Percentiles rank a stretch among this genome's conserved stretches.
Conservation (phyloP, 2,113 vertebrate genomes). For the Typhlomys cinereus region DNA sequence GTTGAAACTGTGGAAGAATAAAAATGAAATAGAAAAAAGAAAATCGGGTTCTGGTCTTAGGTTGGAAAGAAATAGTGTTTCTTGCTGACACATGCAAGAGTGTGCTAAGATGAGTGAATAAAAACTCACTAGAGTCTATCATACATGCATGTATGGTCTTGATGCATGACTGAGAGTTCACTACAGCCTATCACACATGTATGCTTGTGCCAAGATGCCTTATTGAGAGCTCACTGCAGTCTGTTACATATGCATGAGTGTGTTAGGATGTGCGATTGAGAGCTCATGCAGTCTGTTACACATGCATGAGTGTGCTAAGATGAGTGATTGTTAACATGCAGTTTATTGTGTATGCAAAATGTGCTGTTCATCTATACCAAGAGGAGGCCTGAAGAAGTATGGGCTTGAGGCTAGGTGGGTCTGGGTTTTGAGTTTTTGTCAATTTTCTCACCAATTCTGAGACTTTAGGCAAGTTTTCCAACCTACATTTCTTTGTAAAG, state of each 20-base stretch:
- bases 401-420: not conserved
- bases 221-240: slow-evolving; percentile 66
- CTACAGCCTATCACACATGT: no score
- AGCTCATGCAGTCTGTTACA: no score
- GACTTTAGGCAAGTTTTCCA: not conserved
- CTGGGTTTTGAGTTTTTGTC: not conserved
- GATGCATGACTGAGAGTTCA: no score
- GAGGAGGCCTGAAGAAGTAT: not conserved
- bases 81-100: slow-evolving; percentile 67
- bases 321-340: slow-evolving; percentile 70
- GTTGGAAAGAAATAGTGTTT: slow-evolving; percentile 78
- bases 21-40: no score
- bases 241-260: slow-evolving; percentile 63
- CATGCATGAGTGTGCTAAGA: slow-evolving; percentile 64
- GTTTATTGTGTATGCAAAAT: slow-evolving; percentile 62
- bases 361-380: slow-evolving; percentile 45
- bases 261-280: slow-evolving; percentile 72
- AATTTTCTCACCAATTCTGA: not conserved
- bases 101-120: slow-evolving; percentile 70
- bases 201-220: slow-evolving; percentile 66
- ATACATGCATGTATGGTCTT: no score
- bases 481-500: not conserved
- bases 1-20: no score
- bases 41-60: slow-evolving; percentile 79
- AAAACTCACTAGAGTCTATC: no score